phyloP scores from a whole-genome alignment of 1,140 invertebrate genomes.

The Cydia fagiglandana region DNA sequence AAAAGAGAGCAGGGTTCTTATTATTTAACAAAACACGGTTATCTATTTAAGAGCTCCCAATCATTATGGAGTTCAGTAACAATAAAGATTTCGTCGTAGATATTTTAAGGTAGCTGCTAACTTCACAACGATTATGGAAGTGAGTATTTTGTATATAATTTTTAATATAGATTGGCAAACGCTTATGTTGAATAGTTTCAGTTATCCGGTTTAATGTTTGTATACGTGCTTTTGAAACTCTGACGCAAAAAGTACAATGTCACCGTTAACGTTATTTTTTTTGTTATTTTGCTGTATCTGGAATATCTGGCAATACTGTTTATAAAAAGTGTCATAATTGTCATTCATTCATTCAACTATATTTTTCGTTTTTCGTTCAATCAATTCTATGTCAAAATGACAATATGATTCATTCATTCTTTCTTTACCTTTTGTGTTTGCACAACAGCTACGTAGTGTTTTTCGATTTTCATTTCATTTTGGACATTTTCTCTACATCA shows the following conservation, averaged over 20 bases:
- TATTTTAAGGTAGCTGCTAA: conserved; percentile 23
- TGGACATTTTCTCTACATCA: not conserved
- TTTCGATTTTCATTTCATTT: not conserved
- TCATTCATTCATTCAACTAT: not conserved
- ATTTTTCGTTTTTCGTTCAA: not conserved
- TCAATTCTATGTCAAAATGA: not conserved
- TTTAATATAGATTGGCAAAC: not conserved
- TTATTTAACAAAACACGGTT: conserved; percentile 46
- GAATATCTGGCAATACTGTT: not conserved
- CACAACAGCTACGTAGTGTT: not conserved
- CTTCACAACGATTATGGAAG: conserved; percentile 5
- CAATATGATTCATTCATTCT: not conserved
- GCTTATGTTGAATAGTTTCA: not conserved
- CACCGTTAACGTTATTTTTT: conserved; percentile 5
- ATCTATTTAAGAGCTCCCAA: conserved; percentile 51
- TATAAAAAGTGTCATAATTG: not conserved
- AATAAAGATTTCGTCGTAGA: conserved; percentile 33
- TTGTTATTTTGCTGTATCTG: not conserved
- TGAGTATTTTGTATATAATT: not conserved
- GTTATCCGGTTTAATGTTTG: not conserved
- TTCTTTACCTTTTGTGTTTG: not conserved
- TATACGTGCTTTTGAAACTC: not conserved
- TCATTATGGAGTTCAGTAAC: conserved; percentile 42
- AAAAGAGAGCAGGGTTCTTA: conserved; percentile 50
- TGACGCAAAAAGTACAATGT: not conserved